These are phyloP conservation scores for Haemorhous mexicanus DNA, from an alignment of 2,113 vertebrate species.

Conservation along the genomic window DNA sequence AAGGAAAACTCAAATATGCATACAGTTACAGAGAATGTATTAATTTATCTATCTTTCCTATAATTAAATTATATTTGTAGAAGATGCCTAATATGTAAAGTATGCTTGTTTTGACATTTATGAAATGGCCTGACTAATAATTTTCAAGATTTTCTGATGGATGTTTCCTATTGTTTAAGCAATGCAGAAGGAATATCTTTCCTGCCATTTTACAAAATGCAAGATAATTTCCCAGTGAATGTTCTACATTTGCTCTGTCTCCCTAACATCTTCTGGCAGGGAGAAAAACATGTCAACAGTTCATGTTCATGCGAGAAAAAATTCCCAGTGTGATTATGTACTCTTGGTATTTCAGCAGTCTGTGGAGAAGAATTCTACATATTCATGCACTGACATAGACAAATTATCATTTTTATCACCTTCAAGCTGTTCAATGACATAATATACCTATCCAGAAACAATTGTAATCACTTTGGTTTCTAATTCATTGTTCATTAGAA, in stretches of 20 bases:
- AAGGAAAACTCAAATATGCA: background rate
- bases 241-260: background rate
- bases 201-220: background rate
- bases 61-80: background rate
- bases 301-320: background rate
- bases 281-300: background rate
- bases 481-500: background rate
- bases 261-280: background rate
- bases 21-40: background rate
- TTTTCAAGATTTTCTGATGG: background rate
- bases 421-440: slow-evolving; percentile 28
- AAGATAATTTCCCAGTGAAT: background rate
- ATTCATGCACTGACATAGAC: background rate
- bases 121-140: background rate
- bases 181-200: background rate
- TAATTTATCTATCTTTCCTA: background rate
- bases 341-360: background rate
- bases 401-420: slow-evolving; percentile 14
- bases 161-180: background rate
- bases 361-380: background rate
- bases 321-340: background rate
- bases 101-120: background rate
- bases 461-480: background rate
- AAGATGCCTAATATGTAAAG: background rate
- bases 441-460: background rate